Base-by-base conservation (phyloP, 2,113 vertebrate genomes). In the Catharus minimus region DNA sequence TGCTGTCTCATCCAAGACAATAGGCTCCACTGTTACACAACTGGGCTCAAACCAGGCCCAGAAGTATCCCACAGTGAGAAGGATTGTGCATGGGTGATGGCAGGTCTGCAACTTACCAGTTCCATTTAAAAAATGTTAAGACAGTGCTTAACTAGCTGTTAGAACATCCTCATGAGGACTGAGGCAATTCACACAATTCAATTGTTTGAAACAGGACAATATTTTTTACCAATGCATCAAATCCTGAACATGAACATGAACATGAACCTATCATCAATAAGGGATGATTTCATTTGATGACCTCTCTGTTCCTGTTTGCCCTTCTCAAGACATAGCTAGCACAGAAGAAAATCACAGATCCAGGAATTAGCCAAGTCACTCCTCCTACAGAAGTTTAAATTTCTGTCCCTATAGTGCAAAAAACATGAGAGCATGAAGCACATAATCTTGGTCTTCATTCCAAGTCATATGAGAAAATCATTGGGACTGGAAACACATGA, bases 141-240 rank as follows among this genome's bases (percentile, higher is more conserved):
- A 72, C 21, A 65, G 86, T 84, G 88, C 87, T 90, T 76, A 91
- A 94, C 75, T 71, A 90, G 84, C 84, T 94, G 50, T 49, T 72
- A 73, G 92, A 90, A n/a, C 14, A 23, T 55, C 57, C 60, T 94
- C 75, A 49, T 24, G 71, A 94, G 75, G 86, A 73, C 69, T 75
- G 33, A 36, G 47, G 46, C 47, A 92, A 94, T 94, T 38, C 38
- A 38, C 38, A 38, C 38, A 38, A 38, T 38, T 38, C 38, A 38
- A 38, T 38, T 80, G 57, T 93, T 96, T 96, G 93, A 96, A 96
- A 95, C 15, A 88, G 71, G 80, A 94, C 95, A 86, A 67, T 87
- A 88, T 60, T 92, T 96, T 95, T 69, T 67, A 73, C 82, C 52
- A 79, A 7, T n/a, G 21, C 20, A 33, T 33, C 30, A 90, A 86